phyloP scores from a whole-genome alignment of 1,140 invertebrate genomes.

The Pristionchus pacificus region DNA sequence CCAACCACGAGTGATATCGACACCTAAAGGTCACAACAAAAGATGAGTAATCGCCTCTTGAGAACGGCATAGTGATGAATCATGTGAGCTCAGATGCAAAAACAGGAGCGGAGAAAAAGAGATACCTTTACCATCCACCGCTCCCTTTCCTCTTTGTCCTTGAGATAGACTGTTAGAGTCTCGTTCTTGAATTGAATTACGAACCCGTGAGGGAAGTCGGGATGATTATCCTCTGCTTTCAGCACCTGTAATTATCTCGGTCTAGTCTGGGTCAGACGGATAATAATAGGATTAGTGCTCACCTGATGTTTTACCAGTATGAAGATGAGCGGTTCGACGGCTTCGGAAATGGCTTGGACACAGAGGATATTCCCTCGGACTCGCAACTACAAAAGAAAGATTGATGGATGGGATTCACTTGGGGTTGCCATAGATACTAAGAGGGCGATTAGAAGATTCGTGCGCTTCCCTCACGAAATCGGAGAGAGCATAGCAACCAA shows the following conservation, averaged over 20 bases:
- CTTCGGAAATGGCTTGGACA: slow-evolving; percentile 11
- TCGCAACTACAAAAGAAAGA: slow-evolving; percentile 14
- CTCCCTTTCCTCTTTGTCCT: slow-evolving; percentile 15
- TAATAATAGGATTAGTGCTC: too few relatives aligned
- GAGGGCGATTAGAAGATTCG: too few relatives aligned
- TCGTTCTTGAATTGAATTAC: slow-evolving; percentile 9
- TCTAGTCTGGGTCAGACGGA: too few relatives aligned
- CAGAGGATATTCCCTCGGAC: slow-evolving; percentile 24
- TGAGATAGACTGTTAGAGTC: slow-evolving; percentile 8
- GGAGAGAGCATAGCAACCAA: background rate
- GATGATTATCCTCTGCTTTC: background rate
- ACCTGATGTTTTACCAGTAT: slow-evolving; percentile 12
- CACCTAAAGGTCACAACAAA: too few relatives aligned
- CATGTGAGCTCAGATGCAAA: too few relatives aligned
- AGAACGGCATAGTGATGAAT: too few relatives aligned
- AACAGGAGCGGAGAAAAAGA: too few relatives aligned
- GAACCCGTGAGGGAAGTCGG: slow-evolving; percentile 1
- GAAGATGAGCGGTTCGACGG: slow-evolving; percentile 21
- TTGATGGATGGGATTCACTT: too few relatives aligned
- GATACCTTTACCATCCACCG: slow-evolving; percentile 32
- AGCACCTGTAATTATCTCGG: too few relatives aligned
- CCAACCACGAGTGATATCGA: too few relatives aligned
- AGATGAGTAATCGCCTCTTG: too few relatives aligned
- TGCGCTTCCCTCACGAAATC: slow-evolving; percentile 1
- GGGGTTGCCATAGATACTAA: too few relatives aligned